Base-by-base conservation (phyloP, 2,888 invertebrate genomes). In the Adelognathus sp. region DNA sequence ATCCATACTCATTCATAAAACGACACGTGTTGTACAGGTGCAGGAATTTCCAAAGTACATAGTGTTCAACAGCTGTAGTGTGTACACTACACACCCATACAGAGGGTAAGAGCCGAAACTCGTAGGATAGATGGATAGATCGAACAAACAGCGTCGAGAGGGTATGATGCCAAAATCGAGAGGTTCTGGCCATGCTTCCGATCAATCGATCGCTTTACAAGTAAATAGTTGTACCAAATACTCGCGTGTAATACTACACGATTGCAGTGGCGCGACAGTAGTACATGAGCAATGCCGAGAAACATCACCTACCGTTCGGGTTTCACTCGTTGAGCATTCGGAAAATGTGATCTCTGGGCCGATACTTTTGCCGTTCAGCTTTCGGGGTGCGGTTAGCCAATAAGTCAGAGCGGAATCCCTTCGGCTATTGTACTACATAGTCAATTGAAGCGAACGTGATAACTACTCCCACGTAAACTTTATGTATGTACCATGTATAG, bases 341-440 rank as follows among this genome's bases (percentile, higher is more conserved):
- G 1, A 73, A 73, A 77, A 72, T 73, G 77, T 58, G 77, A 73
- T 73, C 33, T 36, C 11, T 44, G 67, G 24, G 66, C 52, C 76
- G 36, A 58, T 54, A 56, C 72, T 69, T 69, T 63, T 69, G 72
- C 66, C 50, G 76, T 29, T 46, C 27, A 31, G 21, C 33, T 36
- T 33, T 33, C 64, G 52, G 50, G 64, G 27, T 54, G 66, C 41
- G 36, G n/a, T 54, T 27, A 36, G 29, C 39, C 66, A 54, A 67
- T 67, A 67, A 71, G 52, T 18, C 16, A 52, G 44, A 61, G 41
- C 52, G 50, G 31, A 74, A 64, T 79, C 70, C 60, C 74, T 71
- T 44, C 54, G 66, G 67, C 79, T 79, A 75, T 75, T 79, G 60
- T 70, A 70, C 69, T 60, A 67, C 78, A n/a, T n/a, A n/a, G n/a